Conservation (phyloP, 92 coral and sea anemone genomes). For the Bergia sp. region DNA sequence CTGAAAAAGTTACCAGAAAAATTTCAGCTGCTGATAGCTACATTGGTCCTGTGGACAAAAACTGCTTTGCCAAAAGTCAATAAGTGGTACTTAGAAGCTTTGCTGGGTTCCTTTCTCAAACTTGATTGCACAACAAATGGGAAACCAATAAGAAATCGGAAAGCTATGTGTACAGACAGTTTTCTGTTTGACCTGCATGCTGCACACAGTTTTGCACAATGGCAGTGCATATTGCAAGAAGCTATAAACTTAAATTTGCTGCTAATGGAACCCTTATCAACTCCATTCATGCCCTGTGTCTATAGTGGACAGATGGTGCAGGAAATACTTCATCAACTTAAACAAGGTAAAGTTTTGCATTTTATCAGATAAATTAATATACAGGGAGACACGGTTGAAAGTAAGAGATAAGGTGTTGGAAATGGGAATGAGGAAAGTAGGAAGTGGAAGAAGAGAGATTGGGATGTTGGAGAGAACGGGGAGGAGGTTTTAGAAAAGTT, state of each 20-base stretch:
- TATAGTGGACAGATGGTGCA: conserved; percentile 58
- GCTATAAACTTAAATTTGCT: conserved; percentile 46
- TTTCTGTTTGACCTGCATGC: conserved; percentile 44
- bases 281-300: conserved; percentile 45
- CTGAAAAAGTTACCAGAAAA: conserved; percentile 8
- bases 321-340: conserved; percentile 5
- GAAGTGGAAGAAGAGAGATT: no score
- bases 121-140: conserved; percentile 2
- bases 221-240: conserved; percentile 63
- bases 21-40: conserved; percentile 27
- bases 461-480: no score
- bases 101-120: conserved; percentile 24
- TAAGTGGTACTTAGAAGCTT: conserved; percentile 11
- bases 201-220: conserved; percentile 64
- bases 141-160: background rate
- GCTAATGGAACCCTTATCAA: conserved; percentile 51
- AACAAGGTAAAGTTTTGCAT: conserved; percentile 40
- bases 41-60: conserved; percentile 25
- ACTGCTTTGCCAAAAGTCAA: conserved; percentile 3
- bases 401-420: no score
- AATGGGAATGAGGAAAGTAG: no score
- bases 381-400: background rate
- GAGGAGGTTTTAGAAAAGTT: no score
- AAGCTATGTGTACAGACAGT: background rate
- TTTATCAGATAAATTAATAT: no score